Conservation (phyloP, 2,113 vertebrate genomes). For the Poeciliopsis turrubarensis region DNA sequence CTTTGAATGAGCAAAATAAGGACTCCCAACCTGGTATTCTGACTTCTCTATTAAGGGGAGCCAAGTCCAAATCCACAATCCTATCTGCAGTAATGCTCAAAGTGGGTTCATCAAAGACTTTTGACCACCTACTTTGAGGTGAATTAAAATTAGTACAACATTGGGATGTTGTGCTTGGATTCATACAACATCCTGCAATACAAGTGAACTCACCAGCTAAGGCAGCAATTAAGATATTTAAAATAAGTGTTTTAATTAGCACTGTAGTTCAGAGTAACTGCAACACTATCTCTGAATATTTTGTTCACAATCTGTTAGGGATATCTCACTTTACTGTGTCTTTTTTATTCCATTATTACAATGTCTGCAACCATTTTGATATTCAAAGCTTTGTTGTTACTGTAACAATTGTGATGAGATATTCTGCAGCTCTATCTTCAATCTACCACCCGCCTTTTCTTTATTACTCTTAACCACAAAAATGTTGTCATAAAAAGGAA, state of each 20-base stretch:
- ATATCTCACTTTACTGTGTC: too few species aligned
- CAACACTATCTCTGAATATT: neutral
- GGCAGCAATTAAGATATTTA: neutral
- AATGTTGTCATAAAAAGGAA: neutral
- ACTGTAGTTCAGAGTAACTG: neutral
- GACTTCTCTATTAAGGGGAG: neutral
- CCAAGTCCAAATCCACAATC: neutral
- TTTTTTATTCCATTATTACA: neutral
- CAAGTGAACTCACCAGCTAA: neutral
- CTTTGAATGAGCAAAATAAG: neutral
- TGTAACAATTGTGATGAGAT: neutral
- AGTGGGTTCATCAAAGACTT: neutral
- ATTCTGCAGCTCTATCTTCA: neutral
- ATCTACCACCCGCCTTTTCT: neutral
- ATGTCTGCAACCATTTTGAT: neutral
- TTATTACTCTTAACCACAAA: neutral
- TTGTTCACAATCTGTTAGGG: neutral
- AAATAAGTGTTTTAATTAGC: neutral
- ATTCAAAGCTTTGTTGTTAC: neutral
- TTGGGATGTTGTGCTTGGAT: neutral
- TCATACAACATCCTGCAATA: too few species aligned
- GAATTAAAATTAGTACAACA: neutral
- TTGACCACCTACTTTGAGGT: neutral
- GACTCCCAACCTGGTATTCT: neutral
- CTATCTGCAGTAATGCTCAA: neutral